Base-by-base conservation (phyloP, 2,113 vertebrate species). In the Mormyrus iriodes region DNA sequence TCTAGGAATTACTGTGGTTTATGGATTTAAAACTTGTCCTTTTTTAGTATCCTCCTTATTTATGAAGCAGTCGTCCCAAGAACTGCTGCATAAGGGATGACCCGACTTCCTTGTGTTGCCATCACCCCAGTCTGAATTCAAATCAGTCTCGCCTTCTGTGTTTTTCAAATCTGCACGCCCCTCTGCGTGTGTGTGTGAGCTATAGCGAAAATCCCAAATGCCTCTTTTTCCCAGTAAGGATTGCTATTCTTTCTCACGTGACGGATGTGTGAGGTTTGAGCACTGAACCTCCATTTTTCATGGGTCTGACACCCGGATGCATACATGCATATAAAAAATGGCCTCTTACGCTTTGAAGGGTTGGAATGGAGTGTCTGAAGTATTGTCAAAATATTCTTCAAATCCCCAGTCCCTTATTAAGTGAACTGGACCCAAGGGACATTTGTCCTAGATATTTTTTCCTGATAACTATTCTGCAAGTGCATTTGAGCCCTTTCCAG, bases 1-100 rank as follows among this genome's bases (percentile, higher is more conserved):
- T 89, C 51, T 53, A 35, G 76, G 76, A 84, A 84, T 83, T 42
- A 46, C 35, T 83, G 88, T 31, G 76, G 73, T 89, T 84, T 84
- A 82, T 88, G 88, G 49, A 88, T 83, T 83, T 83, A 84, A 44
- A 89, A 55, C 12, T 55, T 21, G 17, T 83, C 27, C 76, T 55
- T 82, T 69, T 42, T 42, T 31, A 39, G 31, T 48, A 9, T 53
- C 69, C 31, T 31, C 17, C 76, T 44, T 79, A 21, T 53, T 55
- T 48, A 51, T 58, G 44, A 49, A 88, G 69, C 27, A 19, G 31
- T 76, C 35, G 1, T 52, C 49, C 3, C 46, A 76, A n/a, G 69
- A 53, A 44, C 9, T 35, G 55, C 86, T 58, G 86, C 39, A 44
- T 24, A 52, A 8, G 35, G 6, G 51, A 19, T 55, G 49, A 65